Base-by-base conservation (phyloP, 2,888 invertebrate genomes). In the Anorthoa munda region DNA sequence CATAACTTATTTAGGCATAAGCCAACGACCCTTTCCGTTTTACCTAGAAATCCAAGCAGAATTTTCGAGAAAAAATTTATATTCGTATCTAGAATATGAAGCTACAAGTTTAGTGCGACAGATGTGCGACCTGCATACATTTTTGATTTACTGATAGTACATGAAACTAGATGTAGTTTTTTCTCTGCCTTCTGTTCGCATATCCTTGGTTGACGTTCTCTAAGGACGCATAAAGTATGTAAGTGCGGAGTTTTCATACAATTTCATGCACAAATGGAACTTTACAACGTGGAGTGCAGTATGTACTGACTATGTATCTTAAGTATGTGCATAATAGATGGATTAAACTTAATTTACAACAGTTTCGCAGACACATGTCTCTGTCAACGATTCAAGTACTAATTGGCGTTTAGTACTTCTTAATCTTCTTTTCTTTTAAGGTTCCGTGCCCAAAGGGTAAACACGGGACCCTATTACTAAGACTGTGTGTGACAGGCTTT, bases 131-230 rank as follows among this genome's bases (percentile, higher is more conserved):
- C 74, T 71, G 70, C 63, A 81, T 81, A 76, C 72, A 78, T 84
- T 64, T 84, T 83, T 76, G 55, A 84, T 84, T 77, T 70, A 75
- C 75, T 68, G 67, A 68, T 76, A 72, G 66, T 15, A 81, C 75
- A 59, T 70, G 72, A 48, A 65, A 70, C 66, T 75, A 85, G 81
- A 72, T 75, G 63, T 51, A 58, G 61, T 79, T 75, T 83, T 72
- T 77, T 46, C 53, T 21, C 15, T 21, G 75, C 48, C n/a, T 51
- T 64, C 55, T 72, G 45, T 63, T 68, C 31, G 4, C 50, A 50
- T 79, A 69, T 69, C 58, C 82, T 71, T 56, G 64, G 51, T 72
- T 65, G 51, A 48, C 48, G 31, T 60, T 31, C 74, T 78, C 66
- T 46, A 61, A 74, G 73, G 73, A 71, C 77, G 23, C 55, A 77